Percentiles rank a stretch among this genome's conserved stretches.
These are phyloP conservation scores for Leucopsar rothschildi DNA, from an alignment of 2,113 vertebrate genomes.

Conservation along the genomic window DNA sequence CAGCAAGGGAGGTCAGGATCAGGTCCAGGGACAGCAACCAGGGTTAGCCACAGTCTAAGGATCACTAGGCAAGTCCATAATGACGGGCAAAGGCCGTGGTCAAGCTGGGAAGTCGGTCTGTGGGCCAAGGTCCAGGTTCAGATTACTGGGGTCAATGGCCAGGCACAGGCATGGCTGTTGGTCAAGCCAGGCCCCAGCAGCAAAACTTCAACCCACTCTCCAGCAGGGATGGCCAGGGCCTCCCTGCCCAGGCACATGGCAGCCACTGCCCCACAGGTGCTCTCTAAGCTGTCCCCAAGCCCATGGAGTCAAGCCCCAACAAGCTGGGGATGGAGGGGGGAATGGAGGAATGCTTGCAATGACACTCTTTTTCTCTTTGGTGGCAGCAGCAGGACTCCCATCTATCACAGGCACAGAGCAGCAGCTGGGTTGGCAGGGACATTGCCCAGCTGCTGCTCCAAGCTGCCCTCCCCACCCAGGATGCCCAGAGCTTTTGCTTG, in stretches of 20 bases:
- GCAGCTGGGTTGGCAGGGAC: background rate
- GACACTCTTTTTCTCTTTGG: background rate
- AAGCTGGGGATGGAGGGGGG: fast-evolving
- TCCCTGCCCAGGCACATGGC: background rate
- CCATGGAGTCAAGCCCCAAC: background rate
- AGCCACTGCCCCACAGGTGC: background rate
- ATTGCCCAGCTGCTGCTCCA: background rate
- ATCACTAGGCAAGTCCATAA: background rate
- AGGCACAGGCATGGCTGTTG: background rate
- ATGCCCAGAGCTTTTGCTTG: background rate
- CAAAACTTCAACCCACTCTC: background rate
- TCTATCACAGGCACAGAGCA: background rate
- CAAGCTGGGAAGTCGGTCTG: slow-evolving; percentile 54
- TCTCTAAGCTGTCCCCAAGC: background rate
- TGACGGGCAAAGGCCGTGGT: background rate
- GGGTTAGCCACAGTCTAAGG: background rate
- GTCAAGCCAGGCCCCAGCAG: background rate
- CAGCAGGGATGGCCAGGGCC: background rate
- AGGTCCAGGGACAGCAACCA: background rate
- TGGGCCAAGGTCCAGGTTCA: background rate
- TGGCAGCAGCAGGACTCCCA: background rate
- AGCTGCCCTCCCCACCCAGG: background rate
- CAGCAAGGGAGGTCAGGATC: background rate
- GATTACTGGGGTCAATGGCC: background rate
- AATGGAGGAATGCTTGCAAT: background rate